Base-by-base conservation (phyloP, 1,140 invertebrate species). In the Drosophila elegans region DNA sequence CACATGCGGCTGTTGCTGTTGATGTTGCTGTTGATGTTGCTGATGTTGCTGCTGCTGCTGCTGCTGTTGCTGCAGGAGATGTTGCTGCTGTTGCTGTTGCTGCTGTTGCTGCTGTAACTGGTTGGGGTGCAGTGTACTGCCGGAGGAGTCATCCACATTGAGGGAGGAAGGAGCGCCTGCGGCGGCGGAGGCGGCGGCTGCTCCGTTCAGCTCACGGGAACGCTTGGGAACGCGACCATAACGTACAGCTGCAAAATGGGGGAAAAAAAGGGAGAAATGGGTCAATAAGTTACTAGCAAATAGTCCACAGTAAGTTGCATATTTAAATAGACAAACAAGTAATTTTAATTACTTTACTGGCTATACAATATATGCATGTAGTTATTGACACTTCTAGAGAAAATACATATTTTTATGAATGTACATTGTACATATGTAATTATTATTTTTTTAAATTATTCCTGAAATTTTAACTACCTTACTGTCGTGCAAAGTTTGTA, bases 181-280 rank as follows among this genome's bases (percentile, higher is more conserved):
- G 6, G 89, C 75, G 13, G 77, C 80, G 45, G 91, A 92, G 29
- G 79, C 85, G 71, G 85, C 85, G 57, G 74, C 92, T 54, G 92
- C 78, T 62, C 92, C 95, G 75, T 95, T 95, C 60, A 95, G 94
- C 92, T 98, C 97, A 74, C 98, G 94, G 16, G 97, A 96, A 80
- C 98, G 94, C 93, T 99, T 99, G 48, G 98, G 98, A 63, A 99
- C 98, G 60, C 98, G 95, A 49, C 98, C 98, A 94, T 99, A 99
- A 85, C 98, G 94, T 48, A 99, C 98, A 91, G 98, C 98, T 99
- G 94, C 38, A 93, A 93, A 21, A 21, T 21, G 49, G 42, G 25
- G 78, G 5, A 74, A 61, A 41, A 74, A 12, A 44, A 34, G 4
- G 34, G n/a, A 45, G 36, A 63, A 27, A 44, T 4, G 16, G 6